A percentile compares a stretch with the other conserved stretches of the same genome.
Conservation (phyloP, 1,140 invertebrate species). For the Probaryconus sp. region DNA sequence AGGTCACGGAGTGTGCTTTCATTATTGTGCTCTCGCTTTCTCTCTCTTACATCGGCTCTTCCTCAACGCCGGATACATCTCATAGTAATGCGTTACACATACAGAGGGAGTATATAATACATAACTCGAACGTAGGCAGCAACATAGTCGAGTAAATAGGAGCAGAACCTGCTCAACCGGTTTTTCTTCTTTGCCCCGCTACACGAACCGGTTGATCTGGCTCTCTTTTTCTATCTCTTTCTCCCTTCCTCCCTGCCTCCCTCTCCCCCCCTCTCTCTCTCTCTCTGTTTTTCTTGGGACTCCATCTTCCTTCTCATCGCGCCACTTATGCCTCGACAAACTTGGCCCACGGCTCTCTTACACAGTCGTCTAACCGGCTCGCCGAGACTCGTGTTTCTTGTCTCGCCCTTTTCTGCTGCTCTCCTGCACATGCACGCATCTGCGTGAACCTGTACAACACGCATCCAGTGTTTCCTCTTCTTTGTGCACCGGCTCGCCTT, state of each 20-base stretch:
- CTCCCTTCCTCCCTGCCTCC: too few species aligned
- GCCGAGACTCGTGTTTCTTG: conserved; percentile 55
- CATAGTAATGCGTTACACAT: conserved; percentile 74
- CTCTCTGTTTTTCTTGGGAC: too few species aligned
- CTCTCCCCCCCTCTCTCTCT: conserved; percentile 7
- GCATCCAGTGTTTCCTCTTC: conserved; percentile 69
- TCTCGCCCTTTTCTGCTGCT: conserved; percentile 10
- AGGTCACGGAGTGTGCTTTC: conserved; percentile 66
- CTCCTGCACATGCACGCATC: conserved; percentile 34
- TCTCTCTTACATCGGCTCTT: conserved; percentile 12
- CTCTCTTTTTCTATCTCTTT: conserved; percentile 20
- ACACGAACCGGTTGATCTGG: conserved; percentile 43
- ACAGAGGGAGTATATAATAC: conserved; percentile 71
- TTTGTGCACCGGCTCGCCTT: conserved; percentile 68
- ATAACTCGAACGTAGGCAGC: conserved; percentile 69
- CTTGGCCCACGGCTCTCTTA: conserved; percentile 39
- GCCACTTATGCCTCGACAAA: conserved; percentile 26
- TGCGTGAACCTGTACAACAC: conserved; percentile 60
- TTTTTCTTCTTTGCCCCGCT: conserved; percentile 61
- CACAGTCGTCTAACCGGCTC: conserved; percentile 41
- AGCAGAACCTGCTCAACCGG: conserved; percentile 75
- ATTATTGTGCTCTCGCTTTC: conserved; percentile 35
- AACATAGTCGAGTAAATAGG: conserved; percentile 71
- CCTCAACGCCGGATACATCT: conserved; percentile 49
- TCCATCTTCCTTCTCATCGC: conserved; percentile 40